phyloP scores from a whole-genome alignment of 2,113 vertebrate genomes.

The Pituophis catenifer region DNA sequence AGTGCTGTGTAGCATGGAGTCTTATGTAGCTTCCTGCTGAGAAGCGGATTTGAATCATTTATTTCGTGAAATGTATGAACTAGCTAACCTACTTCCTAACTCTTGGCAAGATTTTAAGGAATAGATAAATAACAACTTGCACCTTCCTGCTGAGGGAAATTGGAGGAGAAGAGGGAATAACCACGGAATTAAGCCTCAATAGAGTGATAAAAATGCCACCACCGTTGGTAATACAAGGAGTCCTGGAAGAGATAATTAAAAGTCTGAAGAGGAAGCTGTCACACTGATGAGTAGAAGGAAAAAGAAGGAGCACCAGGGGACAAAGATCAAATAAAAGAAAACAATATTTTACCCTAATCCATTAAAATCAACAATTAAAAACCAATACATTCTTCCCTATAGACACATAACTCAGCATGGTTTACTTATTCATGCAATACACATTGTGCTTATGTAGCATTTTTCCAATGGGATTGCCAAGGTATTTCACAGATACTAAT shows the following conservation, averaged over 20 bases:
- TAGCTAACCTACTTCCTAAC: neutral
- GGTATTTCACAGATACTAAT: conserved; percentile 1
- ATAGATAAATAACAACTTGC: conserved; percentile 19
- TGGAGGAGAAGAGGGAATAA: conserved; percentile 15
- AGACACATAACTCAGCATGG: conserved; percentile 46
- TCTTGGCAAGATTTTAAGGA: conserved; percentile 16
- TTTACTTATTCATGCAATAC: conserved; percentile 38
- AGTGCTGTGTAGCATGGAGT: neutral
- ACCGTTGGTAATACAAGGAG: conserved; percentile 48
- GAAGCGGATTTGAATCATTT: conserved; percentile 23
- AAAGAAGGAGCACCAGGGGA: conserved; percentile 50
- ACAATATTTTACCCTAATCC: conserved; percentile 63
- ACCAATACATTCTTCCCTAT: conserved; percentile 44
- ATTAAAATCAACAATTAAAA: conserved; percentile 71
- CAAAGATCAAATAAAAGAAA: conserved; percentile 67
- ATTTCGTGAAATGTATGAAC: conserved; percentile 44
- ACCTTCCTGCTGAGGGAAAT: conserved; percentile 33
- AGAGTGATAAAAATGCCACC: conserved; percentile 54
- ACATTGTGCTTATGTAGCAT: conserved; percentile 23
- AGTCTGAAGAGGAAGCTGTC: conserved; percentile 66
- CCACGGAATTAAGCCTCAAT: conserved; percentile 32
- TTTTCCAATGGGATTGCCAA: conserved; percentile 37
- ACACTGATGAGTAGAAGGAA: conserved; percentile 51
- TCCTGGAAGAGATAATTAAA: conserved; percentile 62
- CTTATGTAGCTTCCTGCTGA: neutral